Evolutionary conservation across 2,888 invertebrate genomes (phyloP).

Genomic region (Zygaena filipendulae): DNA sequence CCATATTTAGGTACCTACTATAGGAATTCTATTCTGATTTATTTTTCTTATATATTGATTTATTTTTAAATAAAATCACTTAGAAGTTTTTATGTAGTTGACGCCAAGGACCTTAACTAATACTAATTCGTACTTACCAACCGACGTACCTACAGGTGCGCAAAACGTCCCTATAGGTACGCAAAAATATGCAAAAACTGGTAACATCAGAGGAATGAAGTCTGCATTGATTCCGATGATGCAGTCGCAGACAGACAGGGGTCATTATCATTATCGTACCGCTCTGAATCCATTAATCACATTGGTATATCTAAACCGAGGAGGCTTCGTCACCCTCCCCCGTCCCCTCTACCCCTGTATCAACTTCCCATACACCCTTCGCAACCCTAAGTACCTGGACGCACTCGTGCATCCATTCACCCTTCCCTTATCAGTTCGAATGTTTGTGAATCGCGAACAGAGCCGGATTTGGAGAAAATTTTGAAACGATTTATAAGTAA

Average conservation of each 20-base stretch:
- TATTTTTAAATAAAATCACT: no score
- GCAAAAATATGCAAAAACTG: conserved; percentile 35
- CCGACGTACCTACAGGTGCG: no score
- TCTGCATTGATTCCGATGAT: conserved; percentile 54
- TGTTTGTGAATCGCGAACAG: conserved; percentile 43
- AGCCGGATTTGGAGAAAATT: no score
- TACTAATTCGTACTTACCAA: no score
- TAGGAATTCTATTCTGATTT: no score
- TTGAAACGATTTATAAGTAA: no score
- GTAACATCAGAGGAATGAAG: conserved; percentile 23
- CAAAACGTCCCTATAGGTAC: no score
- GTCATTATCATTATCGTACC: conserved; percentile 62
- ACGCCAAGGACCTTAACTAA: no score
- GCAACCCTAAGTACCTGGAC: conserved; percentile 51
- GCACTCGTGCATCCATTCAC: conserved; percentile 64
- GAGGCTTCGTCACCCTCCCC: conserved; percentile 25
- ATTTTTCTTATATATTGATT: no score
- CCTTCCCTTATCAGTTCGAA: conserved; percentile 61
- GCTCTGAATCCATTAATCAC: conserved; percentile 62
- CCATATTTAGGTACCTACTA: no score
- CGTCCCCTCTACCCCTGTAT: conserved; percentile 12
- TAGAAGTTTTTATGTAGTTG: no score
- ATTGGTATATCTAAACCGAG: conserved; percentile 49
- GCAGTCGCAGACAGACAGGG: conserved; percentile 42
- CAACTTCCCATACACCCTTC: conserved; percentile 20